Base-by-base conservation (phyloP, 2,888 invertebrate genomes). In the Aleiodes testaceus region DNA sequence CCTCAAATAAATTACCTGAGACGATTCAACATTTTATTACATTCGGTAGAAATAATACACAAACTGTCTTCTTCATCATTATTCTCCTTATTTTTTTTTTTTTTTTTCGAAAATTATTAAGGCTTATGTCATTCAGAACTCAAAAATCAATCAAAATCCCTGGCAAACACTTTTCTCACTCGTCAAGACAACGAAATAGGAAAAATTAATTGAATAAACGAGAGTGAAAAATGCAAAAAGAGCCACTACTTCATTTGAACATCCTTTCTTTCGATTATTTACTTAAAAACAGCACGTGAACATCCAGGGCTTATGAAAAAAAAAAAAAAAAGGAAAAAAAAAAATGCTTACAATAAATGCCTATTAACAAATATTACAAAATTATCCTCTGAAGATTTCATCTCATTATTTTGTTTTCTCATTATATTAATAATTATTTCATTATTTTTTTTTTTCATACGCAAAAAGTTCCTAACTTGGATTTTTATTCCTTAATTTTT, bases 21-120 rank as follows among this genome's bases (percentile, higher is more conserved):
- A 78, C 69, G 80, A 79, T 82, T 81, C 78, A 82, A 82, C 81
- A 81, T 81, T 84, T 86, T 86, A 85, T 85, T 86, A 84, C 82
- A 85, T 84, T 85, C 82, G 84, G 84, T 82, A 83, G 82, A 85
- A 85, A 86, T 84, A 83, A 86, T 86, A 84, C 85, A 86, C 84
- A 84, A 85, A 85, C 74, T 74, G 75, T 78, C 73, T 77, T 36
- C 36, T 9, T 36, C 76, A 74, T 72, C 36, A 36, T 36, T 76
- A 74, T 72, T 85, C 74, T 81, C 81, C 30, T 66, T 61, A 36
- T 67, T 63, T 52, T 36, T 76, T 77, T 76, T 70, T 85, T 74
- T 81, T 80, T 30, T 68, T 65, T 47, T 53, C 36, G 36, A 68
- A 67, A 70, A 69, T 69, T 45, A 66, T 61, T 63, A 53, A 66